phyloP scores from a whole-genome alignment of 2,797 vertebrate genomes.

The Eulemur rubriventer region DNA sequence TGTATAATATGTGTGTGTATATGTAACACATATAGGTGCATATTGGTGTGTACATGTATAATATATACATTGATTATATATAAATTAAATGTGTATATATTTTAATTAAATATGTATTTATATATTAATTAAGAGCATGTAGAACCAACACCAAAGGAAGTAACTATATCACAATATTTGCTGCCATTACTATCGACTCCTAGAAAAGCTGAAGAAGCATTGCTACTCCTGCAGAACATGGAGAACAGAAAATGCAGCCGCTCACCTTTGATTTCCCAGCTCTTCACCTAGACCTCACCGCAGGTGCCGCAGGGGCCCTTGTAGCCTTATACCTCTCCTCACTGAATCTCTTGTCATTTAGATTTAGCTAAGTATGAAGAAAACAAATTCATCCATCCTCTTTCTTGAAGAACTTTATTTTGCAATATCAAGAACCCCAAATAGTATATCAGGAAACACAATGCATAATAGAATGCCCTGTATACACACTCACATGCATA shows the following conservation, averaged over 20 bases:
- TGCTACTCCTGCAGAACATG: background rate
- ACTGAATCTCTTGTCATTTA: background rate
- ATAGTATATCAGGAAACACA: background rate
- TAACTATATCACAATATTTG: background rate
- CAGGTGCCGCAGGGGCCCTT: background rate
- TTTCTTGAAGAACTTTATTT: background rate
- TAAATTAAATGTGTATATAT: background rate
- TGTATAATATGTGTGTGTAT: no score
- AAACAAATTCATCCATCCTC: background rate
- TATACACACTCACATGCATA: no score
- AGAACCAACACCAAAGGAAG: background rate
- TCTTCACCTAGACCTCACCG: background rate
- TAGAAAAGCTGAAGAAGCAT: background rate
- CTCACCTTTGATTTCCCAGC: background rate
- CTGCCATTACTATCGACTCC: background rate
- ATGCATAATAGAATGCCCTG: background rate
- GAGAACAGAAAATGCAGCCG: background rate
- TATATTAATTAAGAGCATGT: background rate
- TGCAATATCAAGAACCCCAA: background rate
- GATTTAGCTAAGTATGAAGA: background rate
- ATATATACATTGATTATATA: background rate
- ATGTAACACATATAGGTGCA: background rate
- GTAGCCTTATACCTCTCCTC: background rate
- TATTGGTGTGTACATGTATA: background rate
- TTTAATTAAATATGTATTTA: background rate